Conservation (phyloP, 1,140 invertebrate genomes). For the Matsumurasca onukii region DNA sequence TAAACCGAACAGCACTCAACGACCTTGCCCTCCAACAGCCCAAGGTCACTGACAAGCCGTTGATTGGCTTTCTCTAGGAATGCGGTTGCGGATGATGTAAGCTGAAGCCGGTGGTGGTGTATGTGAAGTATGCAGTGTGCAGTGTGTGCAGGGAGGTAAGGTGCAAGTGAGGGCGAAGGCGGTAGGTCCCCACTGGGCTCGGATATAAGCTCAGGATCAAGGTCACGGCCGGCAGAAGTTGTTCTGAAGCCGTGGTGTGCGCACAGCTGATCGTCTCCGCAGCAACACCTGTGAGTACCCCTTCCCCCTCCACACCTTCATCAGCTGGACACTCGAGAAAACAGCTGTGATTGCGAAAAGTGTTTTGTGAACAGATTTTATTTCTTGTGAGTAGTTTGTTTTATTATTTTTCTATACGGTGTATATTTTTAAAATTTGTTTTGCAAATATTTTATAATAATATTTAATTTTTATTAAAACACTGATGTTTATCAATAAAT, state of each 20-base stretch:
- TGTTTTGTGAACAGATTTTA: no score
- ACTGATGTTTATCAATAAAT: background rate
- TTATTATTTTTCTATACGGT: background rate
- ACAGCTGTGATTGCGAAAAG: background rate
- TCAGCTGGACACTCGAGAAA: background rate
- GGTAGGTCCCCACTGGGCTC: background rate
- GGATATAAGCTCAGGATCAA: constrained; percentile 19
- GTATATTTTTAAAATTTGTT: background rate
- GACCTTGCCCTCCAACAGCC: no score
- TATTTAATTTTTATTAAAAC: background rate
- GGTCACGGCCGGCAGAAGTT: constrained; percentile 14
- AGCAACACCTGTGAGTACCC: background rate
- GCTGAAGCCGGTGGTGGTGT: no score
- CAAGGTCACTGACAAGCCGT: no score
- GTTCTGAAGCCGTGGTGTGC: background rate
- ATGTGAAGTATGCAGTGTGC: no score
- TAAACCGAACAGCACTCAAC: no score
- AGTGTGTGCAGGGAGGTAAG: no score
- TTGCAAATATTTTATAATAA: no score
- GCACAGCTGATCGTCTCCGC: background rate
- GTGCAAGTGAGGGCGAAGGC: background rate
- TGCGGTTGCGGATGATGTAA: constrained; percentile 14
- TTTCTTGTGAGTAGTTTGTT: no score
- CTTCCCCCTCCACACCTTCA: background rate
- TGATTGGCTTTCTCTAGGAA: constrained; percentile 5